Conservation (phyloP, 1,140 invertebrate species). For the Hylyphantes graminicola region DNA sequence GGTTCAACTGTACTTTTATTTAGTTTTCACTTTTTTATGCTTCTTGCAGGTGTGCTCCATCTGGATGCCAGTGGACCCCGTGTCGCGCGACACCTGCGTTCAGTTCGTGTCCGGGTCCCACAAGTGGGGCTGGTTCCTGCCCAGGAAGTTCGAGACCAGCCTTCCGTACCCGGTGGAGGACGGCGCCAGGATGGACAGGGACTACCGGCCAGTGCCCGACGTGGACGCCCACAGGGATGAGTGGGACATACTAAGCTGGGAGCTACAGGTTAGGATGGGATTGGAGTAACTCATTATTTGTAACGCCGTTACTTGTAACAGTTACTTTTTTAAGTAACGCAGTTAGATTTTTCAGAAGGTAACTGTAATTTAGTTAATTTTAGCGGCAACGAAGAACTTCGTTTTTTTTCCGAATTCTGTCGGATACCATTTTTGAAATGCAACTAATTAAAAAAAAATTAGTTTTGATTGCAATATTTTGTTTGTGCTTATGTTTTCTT, state of each 20-base stretch:
- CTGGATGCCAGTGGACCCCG: conserved; percentile 65
- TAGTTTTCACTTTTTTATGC: background rate
- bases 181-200: background rate
- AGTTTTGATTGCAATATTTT: no score
- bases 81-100: conserved; percentile 62
- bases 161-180: conserved; percentile 59
- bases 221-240: conserved; percentile 58
- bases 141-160: conserved; percentile 64
- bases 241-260: conserved; percentile 62
- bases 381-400: no score
- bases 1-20: background rate
- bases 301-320: no score
- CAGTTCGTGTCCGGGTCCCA: conserved; percentile 65
- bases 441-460: no score
- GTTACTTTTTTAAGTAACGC: no score
- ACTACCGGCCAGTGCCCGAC: conserved; percentile 62
- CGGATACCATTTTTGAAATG: no score
- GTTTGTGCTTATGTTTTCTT: no score
- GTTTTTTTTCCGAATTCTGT: no score
- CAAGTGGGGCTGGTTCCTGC: conserved; percentile 63
- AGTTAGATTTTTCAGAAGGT: no score
- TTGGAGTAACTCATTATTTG: no score
- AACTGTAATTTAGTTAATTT: no score
- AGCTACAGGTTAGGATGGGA: conserved; percentile 59
- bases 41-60: conserved; percentile 63